Conservation (phyloP, 2,797 vertebrate genomes). For the Pachyuromys duprasi region DNA sequence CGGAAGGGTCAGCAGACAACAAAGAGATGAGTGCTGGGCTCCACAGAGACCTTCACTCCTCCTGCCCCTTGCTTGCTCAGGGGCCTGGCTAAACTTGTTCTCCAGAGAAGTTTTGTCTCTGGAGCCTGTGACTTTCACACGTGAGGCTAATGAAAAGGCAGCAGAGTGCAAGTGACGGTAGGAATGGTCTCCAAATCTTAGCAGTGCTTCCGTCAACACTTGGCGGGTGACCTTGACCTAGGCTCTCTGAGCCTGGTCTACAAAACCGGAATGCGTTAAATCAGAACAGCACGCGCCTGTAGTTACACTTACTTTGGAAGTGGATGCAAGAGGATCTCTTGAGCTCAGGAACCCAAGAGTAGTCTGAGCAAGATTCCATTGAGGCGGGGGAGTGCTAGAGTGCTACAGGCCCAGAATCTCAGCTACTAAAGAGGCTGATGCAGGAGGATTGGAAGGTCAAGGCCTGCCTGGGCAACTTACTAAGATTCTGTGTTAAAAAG, state of each 20-base stretch:
- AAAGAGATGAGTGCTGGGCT: background rate
- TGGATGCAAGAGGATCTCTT: background rate
- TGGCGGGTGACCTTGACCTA: background rate
- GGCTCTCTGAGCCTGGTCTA: slow-evolving; percentile 17
- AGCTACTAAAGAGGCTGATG: background rate
- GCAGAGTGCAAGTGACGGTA: background rate
- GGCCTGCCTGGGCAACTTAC: background rate
- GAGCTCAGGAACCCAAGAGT: background rate
- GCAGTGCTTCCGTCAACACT: background rate
- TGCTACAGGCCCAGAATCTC: background rate
- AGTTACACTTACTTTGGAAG: background rate
- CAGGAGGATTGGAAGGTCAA: background rate
- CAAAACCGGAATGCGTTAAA: background rate
- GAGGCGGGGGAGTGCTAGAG: background rate
- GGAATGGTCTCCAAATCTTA: background rate
- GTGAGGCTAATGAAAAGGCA: background rate
- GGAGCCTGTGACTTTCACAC: background rate
- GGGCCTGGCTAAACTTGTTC: background rate
- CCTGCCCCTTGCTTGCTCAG: background rate
- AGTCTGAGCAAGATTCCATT: background rate
- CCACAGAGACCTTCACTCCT: background rate
- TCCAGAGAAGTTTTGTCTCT: background rate
- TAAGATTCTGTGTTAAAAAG: background rate
- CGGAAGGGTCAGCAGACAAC: slow-evolving; percentile 57
- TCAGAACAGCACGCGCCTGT: too few species aligned